A percentile compares a stretch with the other conserved stretches of the same genome.
Conservation (phyloP, 2,888 invertebrate genomes). For the Parnassius glacialis region DNA sequence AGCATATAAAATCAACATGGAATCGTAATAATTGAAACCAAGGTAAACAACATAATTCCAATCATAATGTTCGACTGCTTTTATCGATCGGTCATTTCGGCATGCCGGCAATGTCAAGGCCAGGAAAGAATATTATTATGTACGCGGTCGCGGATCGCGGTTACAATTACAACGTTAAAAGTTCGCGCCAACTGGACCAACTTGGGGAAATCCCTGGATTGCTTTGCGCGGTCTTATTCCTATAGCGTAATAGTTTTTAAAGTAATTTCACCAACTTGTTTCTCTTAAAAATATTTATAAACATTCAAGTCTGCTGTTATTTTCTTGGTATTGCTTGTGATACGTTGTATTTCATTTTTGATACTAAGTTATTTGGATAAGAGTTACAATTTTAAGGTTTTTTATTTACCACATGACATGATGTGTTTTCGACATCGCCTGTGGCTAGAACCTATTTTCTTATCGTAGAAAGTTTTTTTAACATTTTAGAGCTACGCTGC, state of each 20-base stretch:
- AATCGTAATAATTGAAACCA: slow-evolving; percentile 60
- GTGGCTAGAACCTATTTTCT: no score
- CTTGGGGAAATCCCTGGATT: neutral
- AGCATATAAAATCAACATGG: slow-evolving; percentile 52
- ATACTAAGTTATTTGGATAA: no score
- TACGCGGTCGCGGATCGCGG: slow-evolving; percentile 15
- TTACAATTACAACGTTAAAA: slow-evolving; percentile 13
- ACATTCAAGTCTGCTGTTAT: no score
- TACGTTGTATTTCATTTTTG: no score
- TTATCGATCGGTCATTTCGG: slow-evolving; percentile 65
- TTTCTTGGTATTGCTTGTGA: neutral
- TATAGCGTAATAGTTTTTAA: neutral
- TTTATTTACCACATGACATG: no score
- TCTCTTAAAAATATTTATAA: no score
- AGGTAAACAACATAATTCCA: slow-evolving; percentile 72
- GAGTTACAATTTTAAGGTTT: no score
- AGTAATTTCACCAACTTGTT: neutral
- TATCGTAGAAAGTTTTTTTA: no score
- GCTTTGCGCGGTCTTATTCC: neutral
- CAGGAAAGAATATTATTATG: slow-evolving; percentile 36
- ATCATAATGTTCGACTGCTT: slow-evolving; percentile 55
- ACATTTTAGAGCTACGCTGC: no score
- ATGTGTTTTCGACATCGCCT: no score
- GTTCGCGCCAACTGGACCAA: slow-evolving; percentile 10
- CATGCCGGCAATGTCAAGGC: slow-evolving; percentile 69